Conservation (phyloP, 2,888 invertebrate genomes). For the Cataglyphis cursor region DNA sequence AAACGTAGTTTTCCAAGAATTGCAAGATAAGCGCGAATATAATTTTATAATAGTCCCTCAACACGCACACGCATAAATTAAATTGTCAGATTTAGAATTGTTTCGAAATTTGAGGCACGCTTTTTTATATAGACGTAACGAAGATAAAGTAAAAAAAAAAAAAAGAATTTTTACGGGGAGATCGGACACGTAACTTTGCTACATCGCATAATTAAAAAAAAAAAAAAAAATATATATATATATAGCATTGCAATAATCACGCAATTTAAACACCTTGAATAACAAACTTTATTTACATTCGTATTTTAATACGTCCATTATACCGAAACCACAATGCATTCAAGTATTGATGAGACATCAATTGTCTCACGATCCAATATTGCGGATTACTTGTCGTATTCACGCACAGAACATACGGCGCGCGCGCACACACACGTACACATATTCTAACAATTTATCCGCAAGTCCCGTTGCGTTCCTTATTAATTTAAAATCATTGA, state of each 20-base stretch:
- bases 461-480: background rate
- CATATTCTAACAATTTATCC: conserved; percentile 11
- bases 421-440: conserved; percentile 13
- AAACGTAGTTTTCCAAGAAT: background rate
- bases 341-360: conserved; percentile 61
- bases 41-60: background rate
- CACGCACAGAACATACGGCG: background rate
- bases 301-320: conserved; percentile 78
- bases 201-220: background rate
- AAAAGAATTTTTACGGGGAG: background rate
- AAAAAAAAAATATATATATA: too few species aligned
- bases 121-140: background rate
- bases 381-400: conserved; percentile 52
- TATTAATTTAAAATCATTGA: conserved; percentile 5
- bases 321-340: conserved; percentile 78
- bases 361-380: conserved; percentile 43
- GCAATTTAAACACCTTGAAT: conserved; percentile 76
- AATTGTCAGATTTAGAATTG: background rate
- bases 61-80: background rate
- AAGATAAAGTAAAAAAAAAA: background rate
- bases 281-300: conserved; percentile 86
- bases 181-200: background rate
- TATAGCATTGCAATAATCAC: conserved; percentile 45
- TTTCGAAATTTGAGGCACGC: background rate
- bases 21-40: background rate